Evolutionary conservation across 2,888 invertebrate genomes (phyloP).

Genomic region (Troides aeacus): DNA sequence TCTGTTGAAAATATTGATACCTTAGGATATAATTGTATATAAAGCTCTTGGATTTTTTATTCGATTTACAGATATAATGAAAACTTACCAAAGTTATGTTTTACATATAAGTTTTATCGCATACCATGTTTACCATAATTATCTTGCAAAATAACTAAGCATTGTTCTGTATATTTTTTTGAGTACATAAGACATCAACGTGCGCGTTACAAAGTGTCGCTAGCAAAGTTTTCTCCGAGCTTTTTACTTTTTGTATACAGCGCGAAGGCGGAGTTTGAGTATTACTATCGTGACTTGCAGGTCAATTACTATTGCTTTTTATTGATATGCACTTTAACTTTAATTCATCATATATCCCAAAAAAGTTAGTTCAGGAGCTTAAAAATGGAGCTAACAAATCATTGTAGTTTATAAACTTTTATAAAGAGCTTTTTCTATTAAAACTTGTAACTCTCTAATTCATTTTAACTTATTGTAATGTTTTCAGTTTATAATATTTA

Average conservation of each 20-base stretch:
- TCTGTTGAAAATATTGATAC: background rate
- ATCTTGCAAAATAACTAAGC: background rate
- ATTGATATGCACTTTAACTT: slow-evolving; percentile 28
- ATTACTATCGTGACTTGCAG: slow-evolving; percentile 45
- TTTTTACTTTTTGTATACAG: slow-evolving; percentile 45
- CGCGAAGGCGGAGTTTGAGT: slow-evolving; percentile 38
- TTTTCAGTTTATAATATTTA: background rate
- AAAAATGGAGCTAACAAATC: too few relatives aligned
- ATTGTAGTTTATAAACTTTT: too few relatives aligned
- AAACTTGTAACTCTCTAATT: too few relatives aligned
- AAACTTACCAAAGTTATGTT: background rate
- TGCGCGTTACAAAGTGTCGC: slow-evolving; percentile 46
- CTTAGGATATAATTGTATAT: background rate
- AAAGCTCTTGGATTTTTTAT: too few relatives aligned
- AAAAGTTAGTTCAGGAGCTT: too few relatives aligned
- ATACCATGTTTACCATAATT: background rate
- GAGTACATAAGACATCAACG: slow-evolving; percentile 73
- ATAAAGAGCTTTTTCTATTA: too few relatives aligned
- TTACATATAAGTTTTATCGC: background rate
- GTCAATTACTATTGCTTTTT: slow-evolving; percentile 35
- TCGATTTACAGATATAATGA: background rate
- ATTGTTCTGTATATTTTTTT: slow-evolving; percentile 27
- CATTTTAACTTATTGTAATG: background rate
- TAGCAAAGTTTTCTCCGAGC: slow-evolving; percentile 42
- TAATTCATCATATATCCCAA: too few relatives aligned